These are phyloP conservation scores for Andrena cerasifolii DNA, from an alignment of 1,140 invertebrate genomes.

Conservation along the genomic window DNA sequence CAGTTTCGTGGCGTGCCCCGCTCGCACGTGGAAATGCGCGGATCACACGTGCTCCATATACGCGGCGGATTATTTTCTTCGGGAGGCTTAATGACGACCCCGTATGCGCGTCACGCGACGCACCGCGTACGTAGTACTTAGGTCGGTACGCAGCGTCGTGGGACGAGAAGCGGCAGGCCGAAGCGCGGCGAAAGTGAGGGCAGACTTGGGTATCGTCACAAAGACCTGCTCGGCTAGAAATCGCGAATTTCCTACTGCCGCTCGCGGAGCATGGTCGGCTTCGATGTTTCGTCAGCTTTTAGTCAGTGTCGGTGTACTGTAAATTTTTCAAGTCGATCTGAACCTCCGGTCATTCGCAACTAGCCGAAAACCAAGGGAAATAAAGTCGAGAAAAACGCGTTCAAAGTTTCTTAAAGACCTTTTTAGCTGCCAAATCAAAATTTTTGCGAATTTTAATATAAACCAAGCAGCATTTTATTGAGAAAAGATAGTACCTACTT, in stretches of 20 bases:
- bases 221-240: constrained; percentile 41
- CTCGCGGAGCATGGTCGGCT: neutral
- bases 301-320: too few relatives aligned
- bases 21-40: constrained; percentile 22
- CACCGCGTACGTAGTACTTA: too few relatives aligned
- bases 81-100: constrained; percentile 62
- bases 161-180: constrained; percentile 53
- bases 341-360: too few relatives aligned
- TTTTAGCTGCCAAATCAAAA: too few relatives aligned
- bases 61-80: constrained; percentile 44
- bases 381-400: too few relatives aligned
- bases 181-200: constrained; percentile 66
- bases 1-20: neutral
- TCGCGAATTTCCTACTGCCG: constrained; percentile 47
- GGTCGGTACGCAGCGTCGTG: constrained; percentile 43
- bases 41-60: constrained; percentile 54
- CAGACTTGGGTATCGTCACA: constrained; percentile 30
- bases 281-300: neutral
- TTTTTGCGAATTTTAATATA: too few relatives aligned
- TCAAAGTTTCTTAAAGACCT: too few relatives aligned
- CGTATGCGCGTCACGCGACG: constrained; percentile 74
- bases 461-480: too few relatives aligned
- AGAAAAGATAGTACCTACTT: too few relatives aligned
- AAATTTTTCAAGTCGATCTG: too few relatives aligned
- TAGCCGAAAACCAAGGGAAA: too few relatives aligned